These are phyloP conservation scores for Nycticorax nycticorax DNA, from an alignment of 2,113 vertebrate genomes.

Conservation along the genomic window DNA sequence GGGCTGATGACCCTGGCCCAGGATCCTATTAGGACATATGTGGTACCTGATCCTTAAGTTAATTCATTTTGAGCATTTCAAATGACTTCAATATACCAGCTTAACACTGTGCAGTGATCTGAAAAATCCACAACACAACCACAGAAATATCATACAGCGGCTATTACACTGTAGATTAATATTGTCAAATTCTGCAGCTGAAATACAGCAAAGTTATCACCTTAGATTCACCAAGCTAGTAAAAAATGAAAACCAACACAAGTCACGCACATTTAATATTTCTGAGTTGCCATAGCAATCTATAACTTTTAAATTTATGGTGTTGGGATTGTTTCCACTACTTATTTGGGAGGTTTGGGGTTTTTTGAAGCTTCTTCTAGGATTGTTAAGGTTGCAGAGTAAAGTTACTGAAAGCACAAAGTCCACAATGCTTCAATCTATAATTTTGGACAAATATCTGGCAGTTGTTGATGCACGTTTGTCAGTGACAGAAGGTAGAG, in stretches of 20 bases:
- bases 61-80: not conserved
- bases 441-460: not conserved
- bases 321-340: not conserved
- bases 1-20: not conserved
- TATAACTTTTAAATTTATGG: not conserved
- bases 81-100: not conserved
- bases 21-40: not conserved
- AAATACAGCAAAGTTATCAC: not conserved
- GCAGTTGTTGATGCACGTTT: not conserved
- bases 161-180: not conserved
- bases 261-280: not conserved
- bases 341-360: not conserved
- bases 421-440: not conserved
- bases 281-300: not conserved
- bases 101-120: not conserved
- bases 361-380: not conserved
- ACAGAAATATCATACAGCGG: not conserved
- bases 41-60: not conserved
- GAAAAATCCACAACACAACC: not conserved
- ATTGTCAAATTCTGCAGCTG: not conserved
- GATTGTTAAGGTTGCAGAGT: not conserved
- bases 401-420: not conserved
- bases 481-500: constrained; percentile 24
- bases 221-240: not conserved
- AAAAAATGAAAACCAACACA: not conserved